Evolutionary conservation across 2,113 vertebrate species (phyloP).

Genomic region (Piaya cayana): DNA sequence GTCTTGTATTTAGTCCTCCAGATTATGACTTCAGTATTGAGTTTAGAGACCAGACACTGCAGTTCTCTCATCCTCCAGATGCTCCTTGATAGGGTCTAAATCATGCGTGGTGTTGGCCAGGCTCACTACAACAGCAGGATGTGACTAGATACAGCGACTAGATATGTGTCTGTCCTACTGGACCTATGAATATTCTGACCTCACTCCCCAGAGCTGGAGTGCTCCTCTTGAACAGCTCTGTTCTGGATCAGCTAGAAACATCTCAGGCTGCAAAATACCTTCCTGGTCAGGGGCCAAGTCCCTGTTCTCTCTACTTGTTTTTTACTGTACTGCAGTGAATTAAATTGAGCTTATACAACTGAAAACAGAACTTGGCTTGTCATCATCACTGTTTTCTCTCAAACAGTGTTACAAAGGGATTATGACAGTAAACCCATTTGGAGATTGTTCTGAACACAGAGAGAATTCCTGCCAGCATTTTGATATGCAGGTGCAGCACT

Average conservation of each 20-base stretch:
- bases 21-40: constrained; percentile 71
- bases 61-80: constrained; percentile 77
- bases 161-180: not conserved
- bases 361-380: constrained; percentile 43
- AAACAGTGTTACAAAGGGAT: constrained; percentile 14
- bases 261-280: not conserved
- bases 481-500: constrained; percentile 28
- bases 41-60: constrained; percentile 75
- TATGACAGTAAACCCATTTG: constrained; percentile 17
- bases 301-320: not conserved
- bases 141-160: constrained; percentile 12
- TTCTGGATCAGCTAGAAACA: not conserved
- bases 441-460: constrained; percentile 24
- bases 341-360: not conserved
- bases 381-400: constrained; percentile 3
- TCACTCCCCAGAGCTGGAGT: not conserved
- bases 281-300: not conserved
- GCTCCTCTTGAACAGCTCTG: not conserved
- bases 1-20: constrained; percentile 78
- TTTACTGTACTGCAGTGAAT: not conserved
- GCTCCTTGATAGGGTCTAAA: constrained; percentile 70
- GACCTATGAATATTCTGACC: not conserved
- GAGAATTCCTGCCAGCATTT: not conserved
- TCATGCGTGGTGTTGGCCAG: constrained; percentile 69
- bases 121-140: constrained; percentile 37